Conservation (phyloP, 2,113 vertebrate genomes). For the Cynopterus brachyotis region DNA sequence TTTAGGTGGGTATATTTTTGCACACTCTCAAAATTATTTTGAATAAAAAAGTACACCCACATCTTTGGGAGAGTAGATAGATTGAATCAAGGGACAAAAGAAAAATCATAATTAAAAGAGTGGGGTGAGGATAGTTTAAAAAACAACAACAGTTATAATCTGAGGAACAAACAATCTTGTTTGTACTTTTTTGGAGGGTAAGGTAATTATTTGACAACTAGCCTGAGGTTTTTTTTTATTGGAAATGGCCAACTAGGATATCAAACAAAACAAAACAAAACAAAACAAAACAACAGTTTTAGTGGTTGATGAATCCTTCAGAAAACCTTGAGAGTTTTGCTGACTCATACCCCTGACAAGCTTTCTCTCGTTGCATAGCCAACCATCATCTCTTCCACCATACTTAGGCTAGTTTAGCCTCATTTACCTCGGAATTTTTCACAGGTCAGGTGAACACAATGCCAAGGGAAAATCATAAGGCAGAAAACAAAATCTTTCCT, state of each 20-base stretch:
- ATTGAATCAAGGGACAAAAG: not conserved
- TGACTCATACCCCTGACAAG: rapidly evolving
- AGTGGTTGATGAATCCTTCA: not conserved
- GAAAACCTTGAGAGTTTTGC: not conserved
- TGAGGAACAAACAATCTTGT: not conserved
- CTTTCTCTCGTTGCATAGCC: not conserved
- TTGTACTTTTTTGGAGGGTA: not conserved
- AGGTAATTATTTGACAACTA: not conserved
- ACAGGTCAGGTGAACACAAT: not conserved
- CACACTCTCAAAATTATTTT: not conserved
- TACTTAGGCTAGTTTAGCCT: not conserved
- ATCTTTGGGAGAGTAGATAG: not conserved
- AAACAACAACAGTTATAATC: not conserved
- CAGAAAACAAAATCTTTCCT: not conserved
- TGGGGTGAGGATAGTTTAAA: not conserved
- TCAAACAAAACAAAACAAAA: too few relatives aligned
- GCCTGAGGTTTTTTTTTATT: not conserved
- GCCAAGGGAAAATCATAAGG: not conserved
- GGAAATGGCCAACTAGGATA: not conserved
- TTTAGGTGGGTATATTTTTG: not conserved
- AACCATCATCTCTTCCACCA: rapidly evolving
- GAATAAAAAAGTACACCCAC: not conserved
- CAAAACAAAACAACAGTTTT: too few relatives aligned
- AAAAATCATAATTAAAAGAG: not conserved
- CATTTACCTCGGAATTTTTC: not conserved